phyloP scores from a whole-genome alignment of 1,140 invertebrate species.

The Drosophila setifemur region DNA sequence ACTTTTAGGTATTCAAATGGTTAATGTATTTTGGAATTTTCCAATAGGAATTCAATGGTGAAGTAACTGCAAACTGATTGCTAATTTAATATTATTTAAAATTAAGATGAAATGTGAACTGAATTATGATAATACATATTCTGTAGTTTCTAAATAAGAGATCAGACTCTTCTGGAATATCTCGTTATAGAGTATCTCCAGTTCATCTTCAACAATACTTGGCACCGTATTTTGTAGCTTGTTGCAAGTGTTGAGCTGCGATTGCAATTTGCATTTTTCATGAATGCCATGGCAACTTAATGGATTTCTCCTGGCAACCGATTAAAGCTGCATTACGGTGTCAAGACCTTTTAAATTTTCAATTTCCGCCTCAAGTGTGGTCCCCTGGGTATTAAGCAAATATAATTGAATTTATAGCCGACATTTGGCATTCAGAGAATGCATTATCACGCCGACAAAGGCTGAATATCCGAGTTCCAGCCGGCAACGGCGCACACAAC shows the following conservation, averaged over 20 bases:
- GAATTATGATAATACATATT: no score
- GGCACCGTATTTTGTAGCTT: conserved; percentile 6
- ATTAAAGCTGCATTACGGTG: conserved; percentile 30
- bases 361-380: conserved; percentile 20
- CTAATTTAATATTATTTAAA: no score
- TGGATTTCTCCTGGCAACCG: conserved; percentile 33
- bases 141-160: neutral
- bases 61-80: no score
- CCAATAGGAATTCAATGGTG: no score
- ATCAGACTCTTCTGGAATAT: neutral
- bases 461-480: neutral
- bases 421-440: conserved; percentile 5
- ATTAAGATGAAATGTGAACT: no score
- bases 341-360: conserved; percentile 48
- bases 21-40: no score
- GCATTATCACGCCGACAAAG: neutral
- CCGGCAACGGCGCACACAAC: neutral
- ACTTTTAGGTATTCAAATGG: no score
- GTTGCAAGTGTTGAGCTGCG: conserved; percentile 22
- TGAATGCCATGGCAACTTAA: conserved; percentile 17
- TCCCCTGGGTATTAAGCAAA: neutral
- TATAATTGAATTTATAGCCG: conserved; percentile 49
- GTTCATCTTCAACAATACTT: neutral
- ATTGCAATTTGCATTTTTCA: conserved; percentile 45
- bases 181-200: conserved; percentile 1